These are phyloP conservation scores for Acleris laterana DNA, from an alignment of 2,888 invertebrate genomes.

Conservation along the genomic window DNA sequence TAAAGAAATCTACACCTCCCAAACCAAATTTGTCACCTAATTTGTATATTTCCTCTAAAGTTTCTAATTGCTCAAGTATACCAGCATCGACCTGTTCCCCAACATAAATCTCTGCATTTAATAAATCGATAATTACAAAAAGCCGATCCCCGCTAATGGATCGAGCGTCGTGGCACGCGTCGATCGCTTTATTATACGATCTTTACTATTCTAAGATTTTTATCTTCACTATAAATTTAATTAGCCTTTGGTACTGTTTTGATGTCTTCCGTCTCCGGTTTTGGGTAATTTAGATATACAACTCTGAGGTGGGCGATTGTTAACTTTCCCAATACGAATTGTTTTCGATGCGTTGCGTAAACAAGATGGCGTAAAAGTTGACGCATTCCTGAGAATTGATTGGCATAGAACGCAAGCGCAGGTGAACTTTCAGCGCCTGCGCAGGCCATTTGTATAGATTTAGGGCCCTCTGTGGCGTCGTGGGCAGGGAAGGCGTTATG, in stretches of 20 bases:
- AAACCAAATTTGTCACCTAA: background rate
- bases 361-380: constrained; percentile 6
- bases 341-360: constrained; percentile 33
- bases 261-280: constrained; percentile 66
- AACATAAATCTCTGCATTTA: constrained; percentile 71
- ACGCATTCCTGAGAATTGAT: constrained; percentile 11
- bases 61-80: constrained; percentile 11
- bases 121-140: constrained; percentile 73
- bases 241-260: constrained; percentile 69
- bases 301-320: constrained; percentile 62
- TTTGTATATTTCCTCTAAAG: background rate
- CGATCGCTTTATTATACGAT: constrained; percentile 73
- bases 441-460: background rate
- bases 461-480: too few species aligned
- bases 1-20: background rate
- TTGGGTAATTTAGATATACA: constrained; percentile 57
- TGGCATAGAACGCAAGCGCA: constrained; percentile 4
- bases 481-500: background rate
- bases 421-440: background rate
- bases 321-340: constrained; percentile 49
- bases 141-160: constrained; percentile 56
- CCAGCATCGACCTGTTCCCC: constrained; percentile 49
- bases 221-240: constrained; percentile 70
- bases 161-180: constrained; percentile 67
- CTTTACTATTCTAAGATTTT: constrained; percentile 63